A percentile compares a stretch with the other conserved stretches of the same genome.
phyloP scores from a whole-genome alignment of 2,797 vertebrate genomes.

The Lophotriccus pileatus region DNA sequence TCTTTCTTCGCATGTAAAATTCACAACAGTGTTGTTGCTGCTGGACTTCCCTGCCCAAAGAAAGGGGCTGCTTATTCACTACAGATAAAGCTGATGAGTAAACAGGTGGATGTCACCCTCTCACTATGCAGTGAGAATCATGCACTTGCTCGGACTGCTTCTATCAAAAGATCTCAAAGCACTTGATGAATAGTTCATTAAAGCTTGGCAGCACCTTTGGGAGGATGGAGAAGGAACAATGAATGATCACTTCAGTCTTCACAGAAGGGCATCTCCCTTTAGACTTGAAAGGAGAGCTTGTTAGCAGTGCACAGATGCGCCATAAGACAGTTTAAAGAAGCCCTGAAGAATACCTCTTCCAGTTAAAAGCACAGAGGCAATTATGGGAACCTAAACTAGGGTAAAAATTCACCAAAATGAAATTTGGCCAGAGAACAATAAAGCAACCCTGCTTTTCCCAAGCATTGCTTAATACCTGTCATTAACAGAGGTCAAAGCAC shows the following conservation, averaged over 20 bases:
- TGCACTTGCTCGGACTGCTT: background rate
- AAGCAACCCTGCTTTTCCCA: background rate
- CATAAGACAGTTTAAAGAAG: slow-evolving; percentile 5
- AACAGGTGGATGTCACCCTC: background rate
- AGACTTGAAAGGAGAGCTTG: slow-evolving; percentile 12
- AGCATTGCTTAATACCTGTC: background rate
- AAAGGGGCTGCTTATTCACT: background rate
- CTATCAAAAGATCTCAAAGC: slow-evolving; percentile 40
- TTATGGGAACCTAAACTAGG: background rate
- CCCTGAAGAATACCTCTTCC: slow-evolving; percentile 8
- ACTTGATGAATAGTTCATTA: slow-evolving; percentile 55
- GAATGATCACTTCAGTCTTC: slow-evolving; percentile 50
- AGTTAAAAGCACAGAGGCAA: background rate
- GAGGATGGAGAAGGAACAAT: slow-evolving; percentile 33
- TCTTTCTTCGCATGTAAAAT: background rate
- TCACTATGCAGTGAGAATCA: background rate
- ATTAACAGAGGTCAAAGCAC: background rate
- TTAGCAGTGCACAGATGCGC: slow-evolving; percentile 41
- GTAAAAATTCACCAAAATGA: background rate
- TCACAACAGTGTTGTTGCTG: background rate
- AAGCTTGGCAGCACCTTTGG: slow-evolving; percentile 41
- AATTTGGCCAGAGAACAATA: background rate
- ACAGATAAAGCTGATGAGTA: background rate
- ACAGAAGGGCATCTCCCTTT: slow-evolving; percentile 53
- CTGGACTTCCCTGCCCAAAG: background rate